Conservation (phyloP, 2,113 vertebrate genomes). For the Riparia riparia region DNA sequence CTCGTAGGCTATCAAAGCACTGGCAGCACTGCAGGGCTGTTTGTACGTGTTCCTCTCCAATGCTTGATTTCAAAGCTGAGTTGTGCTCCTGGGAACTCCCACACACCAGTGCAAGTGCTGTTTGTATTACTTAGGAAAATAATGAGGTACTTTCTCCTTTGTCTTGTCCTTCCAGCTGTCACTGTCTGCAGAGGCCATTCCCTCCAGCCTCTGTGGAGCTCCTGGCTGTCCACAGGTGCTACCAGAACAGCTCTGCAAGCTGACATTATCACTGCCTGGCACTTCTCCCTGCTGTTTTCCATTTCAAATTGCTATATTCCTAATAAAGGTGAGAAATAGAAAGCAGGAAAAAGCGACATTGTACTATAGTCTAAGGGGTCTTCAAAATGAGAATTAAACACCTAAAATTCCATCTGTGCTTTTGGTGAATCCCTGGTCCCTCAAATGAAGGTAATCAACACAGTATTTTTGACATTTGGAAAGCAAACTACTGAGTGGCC, state of each 20-base stretch:
- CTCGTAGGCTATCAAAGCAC: neutral
- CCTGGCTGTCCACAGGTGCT: neutral
- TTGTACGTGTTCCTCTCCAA: neutral
- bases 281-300: neutral
- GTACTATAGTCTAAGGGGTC: neutral
- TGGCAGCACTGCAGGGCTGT: neutral
- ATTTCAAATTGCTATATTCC: neutral
- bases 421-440: neutral
- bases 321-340: neutral
- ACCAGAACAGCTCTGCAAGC: neutral
- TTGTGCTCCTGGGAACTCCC: conserved; percentile 18
- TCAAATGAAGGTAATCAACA: neutral
- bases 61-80: neutral
- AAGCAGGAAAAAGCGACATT: neutral
- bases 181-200: neutral
- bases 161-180: conserved; percentile 10
- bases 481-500: neutral
- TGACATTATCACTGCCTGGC: neutral
- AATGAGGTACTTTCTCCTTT: conserved; percentile 8
- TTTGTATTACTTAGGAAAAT: conserved; percentile 32
- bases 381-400: neutral
- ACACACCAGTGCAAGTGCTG: neutral
- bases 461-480: neutral
- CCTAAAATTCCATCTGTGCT: neutral
- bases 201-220: neutral